Conservation (phyloP, 2,797 vertebrate species). For the Myiotriccus ornatus region DNA sequence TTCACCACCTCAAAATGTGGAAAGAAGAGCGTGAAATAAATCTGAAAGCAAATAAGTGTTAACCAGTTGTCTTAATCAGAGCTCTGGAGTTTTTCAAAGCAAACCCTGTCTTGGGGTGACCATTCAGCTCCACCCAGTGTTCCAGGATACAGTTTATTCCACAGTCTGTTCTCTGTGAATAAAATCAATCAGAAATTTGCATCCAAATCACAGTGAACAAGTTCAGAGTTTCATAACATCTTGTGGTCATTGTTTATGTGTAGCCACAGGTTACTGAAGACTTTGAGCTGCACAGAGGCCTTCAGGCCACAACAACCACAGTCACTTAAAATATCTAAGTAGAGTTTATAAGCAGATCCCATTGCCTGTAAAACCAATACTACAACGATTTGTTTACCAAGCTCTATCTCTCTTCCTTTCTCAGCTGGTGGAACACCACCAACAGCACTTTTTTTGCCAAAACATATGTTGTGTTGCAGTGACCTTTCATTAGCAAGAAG, state of each 20-base stretch:
- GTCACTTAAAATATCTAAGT: neutral
- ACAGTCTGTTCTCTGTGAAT: neutral
- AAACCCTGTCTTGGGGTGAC: neutral
- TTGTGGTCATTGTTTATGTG: neutral
- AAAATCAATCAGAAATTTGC: neutral
- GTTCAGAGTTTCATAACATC: neutral
- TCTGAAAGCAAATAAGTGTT: neutral
- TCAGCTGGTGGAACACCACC: neutral
- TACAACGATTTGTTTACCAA: neutral
- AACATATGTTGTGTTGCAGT: neutral
- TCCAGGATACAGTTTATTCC: fast-evolving
- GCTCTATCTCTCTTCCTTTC: neutral
- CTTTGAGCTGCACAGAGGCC: neutral
- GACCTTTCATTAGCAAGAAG: neutral
- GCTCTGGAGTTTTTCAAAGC: neutral
- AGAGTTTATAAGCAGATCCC: neutral
- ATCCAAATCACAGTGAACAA: neutral
- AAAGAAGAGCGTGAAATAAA: neutral
- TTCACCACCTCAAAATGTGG: neutral
- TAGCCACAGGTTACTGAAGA: neutral
- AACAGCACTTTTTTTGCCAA: neutral
- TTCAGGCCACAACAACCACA: neutral
- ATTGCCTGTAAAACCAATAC: neutral
- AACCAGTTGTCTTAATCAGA: neutral
- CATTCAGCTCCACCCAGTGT: neutral